Evolutionary conservation across 2,113 vertebrate species (phyloP).

Genomic region (Neoarius graeffei): DNA sequence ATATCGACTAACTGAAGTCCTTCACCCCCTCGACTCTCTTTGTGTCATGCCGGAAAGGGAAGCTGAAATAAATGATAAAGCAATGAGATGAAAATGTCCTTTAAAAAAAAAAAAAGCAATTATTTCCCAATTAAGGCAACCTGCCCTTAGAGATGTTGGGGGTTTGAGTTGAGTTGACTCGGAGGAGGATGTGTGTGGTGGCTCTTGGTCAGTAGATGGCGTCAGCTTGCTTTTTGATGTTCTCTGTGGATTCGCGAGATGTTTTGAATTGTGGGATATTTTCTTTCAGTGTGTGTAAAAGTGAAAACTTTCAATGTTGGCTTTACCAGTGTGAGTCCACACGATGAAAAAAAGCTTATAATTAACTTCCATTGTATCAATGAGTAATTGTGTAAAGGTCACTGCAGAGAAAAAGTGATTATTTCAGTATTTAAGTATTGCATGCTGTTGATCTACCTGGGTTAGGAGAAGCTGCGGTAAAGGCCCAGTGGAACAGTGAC

Average conservation of each 20-base stretch:
- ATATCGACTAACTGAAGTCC: slow-evolving; percentile 57
- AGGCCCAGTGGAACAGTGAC: slow-evolving; percentile 32
- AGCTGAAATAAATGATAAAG: slow-evolving; percentile 54
- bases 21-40: slow-evolving; percentile 39
- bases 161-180: slow-evolving; percentile 23
- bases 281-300: slow-evolving; percentile 20
- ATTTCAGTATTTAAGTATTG: slow-evolving; percentile 6
- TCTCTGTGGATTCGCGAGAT: neutral
- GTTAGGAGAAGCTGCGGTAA: slow-evolving; percentile 12
- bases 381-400: slow-evolving; percentile 16
- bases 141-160: slow-evolving; percentile 36
- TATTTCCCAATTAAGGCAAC: slow-evolving; percentile 60
- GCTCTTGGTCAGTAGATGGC: slow-evolving; percentile 62
- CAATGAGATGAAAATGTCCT: slow-evolving; percentile 52
- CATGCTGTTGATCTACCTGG: neutral
- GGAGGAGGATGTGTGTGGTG: slow-evolving; percentile 5
- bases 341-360: neutral
- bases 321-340: neutral
- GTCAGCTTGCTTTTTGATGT: slow-evolving; percentile 32
- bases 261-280: slow-evolving; percentile 6
- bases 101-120: slow-evolving; percentile 49
- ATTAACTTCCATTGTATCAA: neutral
- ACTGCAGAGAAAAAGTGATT: slow-evolving; percentile 7
- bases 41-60: slow-evolving; percentile 41
- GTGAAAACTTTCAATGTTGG: neutral